Percentiles rank a stretch among this genome's conserved stretches.
Evolutionary conservation across 2,797 vertebrate genomes (phyloP).

Genomic region (Hydrocynus forskahlii): DNA sequence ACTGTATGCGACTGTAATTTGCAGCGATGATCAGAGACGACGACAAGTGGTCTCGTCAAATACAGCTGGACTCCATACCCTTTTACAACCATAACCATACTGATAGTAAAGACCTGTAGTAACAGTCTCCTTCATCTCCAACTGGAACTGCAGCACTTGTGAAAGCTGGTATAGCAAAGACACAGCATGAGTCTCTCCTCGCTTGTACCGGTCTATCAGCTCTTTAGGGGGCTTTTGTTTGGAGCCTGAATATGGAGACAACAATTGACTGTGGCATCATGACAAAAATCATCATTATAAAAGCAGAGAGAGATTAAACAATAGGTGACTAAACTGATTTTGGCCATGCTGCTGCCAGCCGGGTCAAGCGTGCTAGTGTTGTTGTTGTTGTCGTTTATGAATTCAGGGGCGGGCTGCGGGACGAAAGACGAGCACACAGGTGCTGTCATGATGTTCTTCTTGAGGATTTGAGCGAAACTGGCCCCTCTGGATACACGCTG

Average conservation of each 20-base stretch:
- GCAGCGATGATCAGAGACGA: neutral
- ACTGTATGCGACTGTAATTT: no score
- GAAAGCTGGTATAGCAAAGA: conserved; percentile 86
- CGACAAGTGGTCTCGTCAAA: neutral
- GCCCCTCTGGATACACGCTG: conserved; percentile 60
- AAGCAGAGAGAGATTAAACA: neutral
- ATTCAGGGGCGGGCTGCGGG: neutral
- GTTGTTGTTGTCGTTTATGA: conserved; percentile 11
- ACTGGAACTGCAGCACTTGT: conserved; percentile 72
- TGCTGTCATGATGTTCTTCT: conserved; percentile 51
- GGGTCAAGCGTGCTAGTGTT: conserved; percentile 9
- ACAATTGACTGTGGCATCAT: neutral
- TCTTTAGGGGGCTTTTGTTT: conserved; percentile 62
- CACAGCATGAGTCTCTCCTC: conserved; percentile 79
- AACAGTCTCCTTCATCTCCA: conserved; percentile 90
- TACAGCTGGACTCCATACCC: neutral
- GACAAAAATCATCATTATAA: neutral
- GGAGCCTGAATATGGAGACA: neutral
- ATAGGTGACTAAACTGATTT: conserved; percentile 35
- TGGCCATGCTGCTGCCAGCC: neutral
- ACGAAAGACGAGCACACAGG: conserved; percentile 13
- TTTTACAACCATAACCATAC: neutral
- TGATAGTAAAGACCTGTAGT: conserved; percentile 66
- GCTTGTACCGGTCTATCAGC: conserved; percentile 79
- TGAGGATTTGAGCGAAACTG: conserved; percentile 61